phyloP scores from a whole-genome alignment of 2,113 vertebrate genomes.

The Neofelis nebulosa region DNA sequence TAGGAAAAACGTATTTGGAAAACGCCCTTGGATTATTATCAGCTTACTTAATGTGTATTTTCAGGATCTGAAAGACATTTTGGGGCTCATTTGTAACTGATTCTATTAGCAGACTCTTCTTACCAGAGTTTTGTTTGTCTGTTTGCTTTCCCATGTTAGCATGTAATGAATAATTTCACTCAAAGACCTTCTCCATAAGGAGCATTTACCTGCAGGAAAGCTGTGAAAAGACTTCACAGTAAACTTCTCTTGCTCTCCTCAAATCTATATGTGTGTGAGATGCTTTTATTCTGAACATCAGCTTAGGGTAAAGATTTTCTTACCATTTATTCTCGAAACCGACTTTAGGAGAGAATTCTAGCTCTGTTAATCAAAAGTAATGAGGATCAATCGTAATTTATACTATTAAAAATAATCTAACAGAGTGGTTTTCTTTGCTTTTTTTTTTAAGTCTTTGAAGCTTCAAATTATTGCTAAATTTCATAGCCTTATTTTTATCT shows the following conservation, averaged over 20 bases:
- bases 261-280: neutral
- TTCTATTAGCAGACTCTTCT: neutral
- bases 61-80: neutral
- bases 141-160: neutral
- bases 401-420: constrained; percentile 3
- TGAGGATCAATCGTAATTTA: neutral
- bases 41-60: neutral
- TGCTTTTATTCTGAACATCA: neutral
- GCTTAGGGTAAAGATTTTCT: neutral
- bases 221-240: neutral
- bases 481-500: neutral
- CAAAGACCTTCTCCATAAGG: neutral
- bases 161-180: neutral
- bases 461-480: neutral
- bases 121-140: neutral
- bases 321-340: neutral
- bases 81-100: neutral
- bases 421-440: neutral
- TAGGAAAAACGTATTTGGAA: neutral
- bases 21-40: neutral
- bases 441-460: neutral
- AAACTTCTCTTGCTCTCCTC: neutral
- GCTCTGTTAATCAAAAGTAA: neutral
- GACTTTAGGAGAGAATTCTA: neutral
- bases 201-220: neutral